phyloP scores from a whole-genome alignment of 2,113 vertebrate species.

The Heliornis fulica region DNA sequence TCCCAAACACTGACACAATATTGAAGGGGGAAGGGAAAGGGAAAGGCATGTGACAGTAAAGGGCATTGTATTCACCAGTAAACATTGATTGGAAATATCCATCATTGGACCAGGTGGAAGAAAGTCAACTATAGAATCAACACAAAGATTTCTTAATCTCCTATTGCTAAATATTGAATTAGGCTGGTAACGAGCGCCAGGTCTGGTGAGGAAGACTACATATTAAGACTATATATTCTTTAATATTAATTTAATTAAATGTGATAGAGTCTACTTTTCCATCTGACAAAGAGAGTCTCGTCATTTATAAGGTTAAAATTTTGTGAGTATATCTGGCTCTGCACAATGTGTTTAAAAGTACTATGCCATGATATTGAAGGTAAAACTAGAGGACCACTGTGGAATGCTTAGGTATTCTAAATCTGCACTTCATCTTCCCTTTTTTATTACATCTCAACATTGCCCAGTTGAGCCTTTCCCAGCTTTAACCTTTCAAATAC shows the following conservation, averaged over 20 bases:
- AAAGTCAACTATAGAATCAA: neutral
- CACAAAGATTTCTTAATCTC: neutral
- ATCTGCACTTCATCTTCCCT: neutral
- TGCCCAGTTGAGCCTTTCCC: neutral
- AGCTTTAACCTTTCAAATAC: neutral
- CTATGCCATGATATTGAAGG: neutral
- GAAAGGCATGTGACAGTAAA: neutral
- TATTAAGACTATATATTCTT: neutral
- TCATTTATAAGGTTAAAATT: neutral
- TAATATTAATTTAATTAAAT: neutral
- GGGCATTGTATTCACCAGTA: neutral
- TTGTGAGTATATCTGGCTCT: neutral
- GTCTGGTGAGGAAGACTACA: neutral
- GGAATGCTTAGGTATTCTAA: neutral
- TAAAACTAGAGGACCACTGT: neutral
- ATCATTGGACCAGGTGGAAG: neutral
- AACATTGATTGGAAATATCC: neutral
- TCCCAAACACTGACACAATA: slow-evolving; percentile 19
- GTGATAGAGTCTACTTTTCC: neutral
- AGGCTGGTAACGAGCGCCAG: neutral
- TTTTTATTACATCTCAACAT: neutral
- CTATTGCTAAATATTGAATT: neutral
- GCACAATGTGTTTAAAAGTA: neutral
- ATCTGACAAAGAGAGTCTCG: neutral
- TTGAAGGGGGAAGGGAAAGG: slow-evolving; percentile 3